Evolutionary conservation across 2,797 vertebrate species (phyloP).

Genomic region (Scolopax bukidnonensis): DNA sequence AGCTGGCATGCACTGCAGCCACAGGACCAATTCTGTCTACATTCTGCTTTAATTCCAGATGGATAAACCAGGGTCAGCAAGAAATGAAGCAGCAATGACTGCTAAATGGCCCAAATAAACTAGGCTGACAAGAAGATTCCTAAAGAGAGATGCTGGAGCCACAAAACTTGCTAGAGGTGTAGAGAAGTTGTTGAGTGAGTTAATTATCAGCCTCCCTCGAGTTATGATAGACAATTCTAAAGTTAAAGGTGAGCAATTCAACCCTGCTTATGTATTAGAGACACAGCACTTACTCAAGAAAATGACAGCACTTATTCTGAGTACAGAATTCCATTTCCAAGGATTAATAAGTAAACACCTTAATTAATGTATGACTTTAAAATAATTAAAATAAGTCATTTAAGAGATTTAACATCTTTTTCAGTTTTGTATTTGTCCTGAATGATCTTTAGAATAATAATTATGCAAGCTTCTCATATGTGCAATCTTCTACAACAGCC

Average conservation of each 20-base stretch:
- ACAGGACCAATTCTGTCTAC: not conserved
- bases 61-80: conserved; percentile 52
- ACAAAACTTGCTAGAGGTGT: not conserved
- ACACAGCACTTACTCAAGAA: conserved; percentile 39
- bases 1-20: not conserved
- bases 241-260: conserved; percentile 45
- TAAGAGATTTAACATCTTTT: conserved; percentile 56
- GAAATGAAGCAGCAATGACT: conserved; percentile 51
- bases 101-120: conserved; percentile 59
- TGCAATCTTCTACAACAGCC: conserved; percentile 16
- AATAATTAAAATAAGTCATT: conserved; percentile 52
- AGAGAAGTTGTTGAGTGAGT: conserved; percentile 7
- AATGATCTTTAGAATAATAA: conserved; percentile 57
- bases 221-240: conserved; percentile 28
- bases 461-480: not conserved
- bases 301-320: conserved; percentile 58
- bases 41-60: conserved; percentile 33
- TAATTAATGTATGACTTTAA: conserved; percentile 66
- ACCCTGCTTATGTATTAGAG: conserved; percentile 3
- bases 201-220: conserved; percentile 38
- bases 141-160: not conserved
- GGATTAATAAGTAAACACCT: conserved; percentile 59
- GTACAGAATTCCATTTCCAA: conserved; percentile 51
- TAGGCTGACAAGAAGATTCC: conserved; percentile 24
- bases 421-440: conserved; percentile 48